Evolutionary conservation across 2,113 vertebrate species (phyloP).

Genomic region (Sakesphorus luctuosus): DNA sequence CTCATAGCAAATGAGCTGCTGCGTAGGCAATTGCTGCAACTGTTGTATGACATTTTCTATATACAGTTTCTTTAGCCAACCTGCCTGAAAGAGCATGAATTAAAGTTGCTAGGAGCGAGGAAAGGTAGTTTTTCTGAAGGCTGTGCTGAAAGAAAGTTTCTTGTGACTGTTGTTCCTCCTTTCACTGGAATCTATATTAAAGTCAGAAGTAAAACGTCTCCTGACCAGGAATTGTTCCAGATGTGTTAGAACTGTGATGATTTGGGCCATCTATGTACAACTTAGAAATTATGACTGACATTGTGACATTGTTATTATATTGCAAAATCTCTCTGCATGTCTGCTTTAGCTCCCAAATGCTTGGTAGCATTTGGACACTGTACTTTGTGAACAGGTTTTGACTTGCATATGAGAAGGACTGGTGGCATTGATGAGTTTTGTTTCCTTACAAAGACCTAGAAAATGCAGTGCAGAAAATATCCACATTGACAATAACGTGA

Average conservation of each 20-base stretch:
- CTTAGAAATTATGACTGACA: neutral
- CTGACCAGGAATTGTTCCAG: neutral
- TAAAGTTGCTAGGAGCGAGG: neutral
- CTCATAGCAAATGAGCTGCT: constrained; percentile 5
- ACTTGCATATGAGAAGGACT: neutral
- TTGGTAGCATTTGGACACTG: neutral
- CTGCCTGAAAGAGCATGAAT: neutral
- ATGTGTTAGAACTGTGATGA: neutral
- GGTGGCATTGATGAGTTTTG: neutral
- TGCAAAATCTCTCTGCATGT: neutral
- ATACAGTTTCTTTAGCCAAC: neutral
- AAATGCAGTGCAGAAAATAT: neutral
- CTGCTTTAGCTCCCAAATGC: neutral
- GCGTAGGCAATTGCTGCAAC: neutral
- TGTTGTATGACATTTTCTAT: neutral
- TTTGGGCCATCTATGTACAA: neutral
- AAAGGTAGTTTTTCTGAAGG: neutral
- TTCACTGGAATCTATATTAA: neutral
- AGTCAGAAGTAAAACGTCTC: neutral
- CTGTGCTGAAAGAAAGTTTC: neutral
- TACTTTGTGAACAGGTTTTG: neutral
- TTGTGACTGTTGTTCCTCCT: neutral
- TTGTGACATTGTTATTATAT: neutral
- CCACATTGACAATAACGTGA: neutral
- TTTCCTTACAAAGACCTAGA: neutral